Evolutionary conservation across 2,113 vertebrate species (phyloP).

Genomic region (Bos indicus): DNA sequence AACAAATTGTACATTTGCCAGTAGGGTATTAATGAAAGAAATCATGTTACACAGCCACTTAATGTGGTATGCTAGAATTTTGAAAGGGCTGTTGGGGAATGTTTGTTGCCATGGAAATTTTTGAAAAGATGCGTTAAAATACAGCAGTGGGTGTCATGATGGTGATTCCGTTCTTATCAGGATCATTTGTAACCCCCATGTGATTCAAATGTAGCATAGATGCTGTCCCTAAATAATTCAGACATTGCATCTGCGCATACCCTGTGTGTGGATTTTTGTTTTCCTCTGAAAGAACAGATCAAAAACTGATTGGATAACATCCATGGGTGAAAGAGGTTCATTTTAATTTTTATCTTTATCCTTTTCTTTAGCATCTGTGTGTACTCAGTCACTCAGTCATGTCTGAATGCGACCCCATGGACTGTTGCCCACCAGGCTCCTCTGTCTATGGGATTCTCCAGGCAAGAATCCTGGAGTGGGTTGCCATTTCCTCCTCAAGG

Average conservation of each 20-base stretch:
- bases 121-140: background rate
- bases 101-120: background rate
- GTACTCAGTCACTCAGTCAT: background rate
- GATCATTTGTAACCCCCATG: background rate
- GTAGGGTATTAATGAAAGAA: background rate
- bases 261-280: background rate
- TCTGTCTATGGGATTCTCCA: background rate
- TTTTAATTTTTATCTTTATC: background rate
- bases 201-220: background rate
- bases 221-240: background rate
- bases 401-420: background rate
- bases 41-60: fast-evolving
- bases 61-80: fast-evolving
- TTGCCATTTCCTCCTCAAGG: background rate
- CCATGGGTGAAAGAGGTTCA: background rate
- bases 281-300: background rate
- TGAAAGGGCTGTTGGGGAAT: background rate
- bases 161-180: background rate
- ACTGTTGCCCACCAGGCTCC: background rate
- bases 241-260: fast-evolving
- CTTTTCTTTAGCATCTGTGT: background rate
- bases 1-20: fast-evolving
- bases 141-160: background rate
- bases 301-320: background rate
- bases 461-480: background rate